Percentiles rank a stretch among this genome's conserved stretches.
Evolutionary conservation across 2,797 vertebrate species (phyloP).

Genomic region (Graptemys geographica): DNA sequence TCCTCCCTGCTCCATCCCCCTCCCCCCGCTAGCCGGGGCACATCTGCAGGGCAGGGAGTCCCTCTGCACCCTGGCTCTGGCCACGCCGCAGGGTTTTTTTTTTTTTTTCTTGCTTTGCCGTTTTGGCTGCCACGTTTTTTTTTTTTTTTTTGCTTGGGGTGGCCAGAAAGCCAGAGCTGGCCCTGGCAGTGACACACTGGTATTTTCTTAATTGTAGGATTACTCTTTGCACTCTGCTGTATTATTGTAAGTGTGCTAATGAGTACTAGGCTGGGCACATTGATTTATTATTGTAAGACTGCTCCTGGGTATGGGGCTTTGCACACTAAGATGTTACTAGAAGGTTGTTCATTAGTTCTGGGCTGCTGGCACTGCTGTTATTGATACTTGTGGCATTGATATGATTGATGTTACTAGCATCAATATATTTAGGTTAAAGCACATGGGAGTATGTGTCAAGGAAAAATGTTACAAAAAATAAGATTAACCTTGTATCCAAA

Average conservation of each 20-base stretch:
- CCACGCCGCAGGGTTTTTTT: too few relatives aligned
- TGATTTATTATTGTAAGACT: slow-evolving; percentile 15
- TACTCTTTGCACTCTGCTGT: neutral
- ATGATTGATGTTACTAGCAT: neutral
- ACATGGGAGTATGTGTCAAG: slow-evolving; percentile 9
- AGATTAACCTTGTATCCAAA: neutral
- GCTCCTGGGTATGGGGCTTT: rapidly evolving
- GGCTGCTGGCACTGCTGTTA: neutral
- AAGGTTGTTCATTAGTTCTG: neutral
- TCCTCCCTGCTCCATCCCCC: too few relatives aligned
- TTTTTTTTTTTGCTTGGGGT: too few relatives aligned
- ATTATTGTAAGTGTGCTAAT: slow-evolving; percentile 5
- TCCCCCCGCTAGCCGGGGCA: too few relatives aligned
- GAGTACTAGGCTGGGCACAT: neutral
- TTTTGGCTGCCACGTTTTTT: too few relatives aligned
- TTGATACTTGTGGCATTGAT: neutral
- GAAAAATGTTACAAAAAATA: neutral
- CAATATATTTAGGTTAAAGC: neutral
- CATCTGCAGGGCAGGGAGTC: too few relatives aligned
- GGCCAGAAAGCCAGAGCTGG: too few relatives aligned
- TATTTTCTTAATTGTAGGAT: neutral
- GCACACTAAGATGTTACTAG: neutral
- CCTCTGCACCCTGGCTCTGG: too few relatives aligned
- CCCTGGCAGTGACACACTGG: neutral
- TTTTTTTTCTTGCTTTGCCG: too few relatives aligned